Percentiles rank a stretch among this genome's conserved stretches.
These are phyloP conservation scores for Calliphora vomitoria DNA, from an alignment of 2,888 invertebrate species.

Conservation along the genomic window DNA sequence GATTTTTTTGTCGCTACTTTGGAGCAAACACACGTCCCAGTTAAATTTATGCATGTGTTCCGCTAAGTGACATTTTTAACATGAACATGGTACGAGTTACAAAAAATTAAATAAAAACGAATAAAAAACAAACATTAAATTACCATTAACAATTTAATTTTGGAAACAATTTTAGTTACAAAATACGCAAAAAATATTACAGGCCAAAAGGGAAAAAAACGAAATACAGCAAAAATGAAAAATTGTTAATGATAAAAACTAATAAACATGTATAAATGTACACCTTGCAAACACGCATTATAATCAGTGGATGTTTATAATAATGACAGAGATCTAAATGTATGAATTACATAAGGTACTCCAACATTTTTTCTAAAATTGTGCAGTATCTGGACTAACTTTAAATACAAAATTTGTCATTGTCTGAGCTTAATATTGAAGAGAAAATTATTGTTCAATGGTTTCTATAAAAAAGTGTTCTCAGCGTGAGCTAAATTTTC, in stretches of 20 bases:
- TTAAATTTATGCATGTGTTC: slow-evolving; percentile 64
- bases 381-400: too few species aligned
- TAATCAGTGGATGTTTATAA: not conserved
- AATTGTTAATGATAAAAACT: slow-evolving; percentile 20
- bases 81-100: slow-evolving; percentile 59
- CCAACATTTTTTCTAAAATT: too few species aligned
- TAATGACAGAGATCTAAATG: not conserved
- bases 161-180: slow-evolving; percentile 11
- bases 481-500: too few species aligned
- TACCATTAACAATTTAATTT: slow-evolving; percentile 69
- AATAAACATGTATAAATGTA: slow-evolving; percentile 16
- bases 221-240: not conserved
- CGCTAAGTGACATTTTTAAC: slow-evolving; percentile 68
- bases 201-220: not conserved
- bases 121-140: slow-evolving; percentile 53
- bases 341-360: not conserved
- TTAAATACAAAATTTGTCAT: too few species aligned
- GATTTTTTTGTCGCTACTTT: slow-evolving; percentile 43
- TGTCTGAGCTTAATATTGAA: too few species aligned
- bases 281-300: slow-evolving; percentile 30
- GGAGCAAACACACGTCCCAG: slow-evolving; percentile 6
- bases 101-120: slow-evolving; percentile 4
- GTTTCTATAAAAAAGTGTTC: not conserved
- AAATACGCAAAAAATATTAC: slow-evolving; percentile 31
- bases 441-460: too few species aligned